Evolutionary conservation across 2,797 vertebrate genomes (phyloP), one percentile per base, ranked within the genome.

Genomic region (Petrocephalus schoutedeni): DNA sequence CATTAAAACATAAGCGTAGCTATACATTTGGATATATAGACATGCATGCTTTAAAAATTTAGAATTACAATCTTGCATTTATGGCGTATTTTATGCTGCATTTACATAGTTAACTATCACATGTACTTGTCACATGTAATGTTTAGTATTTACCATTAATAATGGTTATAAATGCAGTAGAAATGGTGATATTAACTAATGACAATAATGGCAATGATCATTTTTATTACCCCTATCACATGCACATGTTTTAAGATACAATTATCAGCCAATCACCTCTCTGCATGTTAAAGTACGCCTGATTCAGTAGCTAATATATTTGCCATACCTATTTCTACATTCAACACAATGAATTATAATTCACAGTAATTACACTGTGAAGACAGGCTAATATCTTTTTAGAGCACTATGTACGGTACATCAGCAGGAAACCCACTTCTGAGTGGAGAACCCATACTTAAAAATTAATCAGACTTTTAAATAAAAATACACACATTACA

Each of bases 341-440:
- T 80, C 74, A 80, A 36, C 74, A 41, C 8, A 49, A 14, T 45
- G 28, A 71, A 36, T 71, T 32, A 32, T 32, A 67, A 4, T 41
- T 71, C 67, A 71, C 36, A 80, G 41, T 80, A 49, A 80, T 80
- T 49, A 45, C 9, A 80, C 36, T 16, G 71, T 3, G 16, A 77
- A 45, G 36, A 77, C 16, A 19, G 32, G 36, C 16, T 80, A 80
- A 80, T 3, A 80, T 10, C n/a, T 80, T 97, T 97, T 97, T 97
- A 94, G 95, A 96, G 96, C 96, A 97, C 96, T 95, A 94, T 94
- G 93, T 94, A 95, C 92, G 93, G 93, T 94, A 95, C 92, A 93
- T 94, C 87, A 95, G 93, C 94, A 95, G 92, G 94, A 94, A 93
- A 93, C 89, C 88, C 92, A 91, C 85, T 92, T 94, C 91, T 92